Base-by-base conservation (phyloP, 2,113 vertebrate genomes). In the Orientallactaga bullata region DNA sequence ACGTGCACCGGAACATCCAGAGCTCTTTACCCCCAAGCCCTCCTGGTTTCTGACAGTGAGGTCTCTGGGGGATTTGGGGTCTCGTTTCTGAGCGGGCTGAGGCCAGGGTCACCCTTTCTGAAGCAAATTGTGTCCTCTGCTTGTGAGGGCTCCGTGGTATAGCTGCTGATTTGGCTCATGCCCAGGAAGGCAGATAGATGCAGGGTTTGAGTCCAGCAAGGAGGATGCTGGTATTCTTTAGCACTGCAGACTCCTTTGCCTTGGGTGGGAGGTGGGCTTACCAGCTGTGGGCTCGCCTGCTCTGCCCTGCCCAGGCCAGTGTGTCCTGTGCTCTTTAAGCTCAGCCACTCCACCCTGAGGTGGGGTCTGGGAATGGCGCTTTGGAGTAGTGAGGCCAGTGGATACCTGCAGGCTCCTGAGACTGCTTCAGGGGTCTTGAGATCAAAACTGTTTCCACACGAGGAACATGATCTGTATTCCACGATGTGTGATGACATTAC, bases 271-370 rank as follows among this genome's bases (percentile, higher is more conserved):
- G 15, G 28, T 47, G 5, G 65, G 30, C 24, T 85, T 51, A 2
- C 3, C 18, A 20, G 55, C 28, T 35, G 23, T 37, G 32, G n/a
- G 2, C 37, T 4, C 39, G 26, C 12, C 23, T 51, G 37, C 58
- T 72, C 47, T 4, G 8, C 15, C 73, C 18, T 35, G 8, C 15
- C 73, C 18, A 28, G 23, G 2, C 21, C 42, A 11, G 24, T 55
- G 11, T 4, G 23, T 7, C 42, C 7, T 15, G 28, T 17, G 18
- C 30, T 39, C 7, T 2, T 71, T 23, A n/a, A 51, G 39, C 76
- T 58, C 39, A 83, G 92, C 60, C 66, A n/a, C 58, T 73, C 85
- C 83, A 55, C 66, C 86, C 51, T 26, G 60, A 86, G 24, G 87
- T n/a, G n/a, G 7, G 55, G 61, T 26, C 37, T 58, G 28, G 26